A percentile compares a stretch with the other conserved stretches of the same genome.
Evolutionary conservation across 2,797 vertebrate genomes (phyloP).

Genomic region (Podarcis siculus): DNA sequence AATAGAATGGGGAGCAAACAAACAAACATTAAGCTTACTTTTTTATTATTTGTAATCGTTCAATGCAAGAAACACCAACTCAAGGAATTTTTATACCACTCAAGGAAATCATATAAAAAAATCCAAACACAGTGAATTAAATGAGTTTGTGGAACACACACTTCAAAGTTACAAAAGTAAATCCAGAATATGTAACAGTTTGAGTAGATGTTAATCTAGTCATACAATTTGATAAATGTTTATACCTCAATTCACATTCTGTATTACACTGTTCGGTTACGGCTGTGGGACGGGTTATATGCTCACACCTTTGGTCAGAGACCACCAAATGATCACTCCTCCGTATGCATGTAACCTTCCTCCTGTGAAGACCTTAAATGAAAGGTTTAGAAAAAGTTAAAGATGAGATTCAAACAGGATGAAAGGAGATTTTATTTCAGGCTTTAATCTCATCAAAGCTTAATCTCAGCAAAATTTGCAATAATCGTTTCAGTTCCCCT

Average conservation of each 20-base stretch:
- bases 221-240: not conserved
- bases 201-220: not conserved
- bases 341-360: slow-evolving; percentile 85
- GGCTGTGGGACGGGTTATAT: slow-evolving; percentile 76
- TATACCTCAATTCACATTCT: slow-evolving; percentile 94
- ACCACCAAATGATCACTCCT: slow-evolving; percentile 88
- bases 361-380: slow-evolving; percentile 84
- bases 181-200: not conserved
- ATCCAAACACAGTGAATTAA: not conserved
- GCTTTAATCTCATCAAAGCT: not conserved
- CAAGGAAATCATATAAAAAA: not conserved
- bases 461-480: not conserved
- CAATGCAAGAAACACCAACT: not conserved
- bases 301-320: slow-evolving; percentile 91
- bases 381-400: slow-evolving; percentile 78
- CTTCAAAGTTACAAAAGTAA: not conserved
- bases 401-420: slow-evolving; percentile 20
- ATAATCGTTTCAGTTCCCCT: not conserved
- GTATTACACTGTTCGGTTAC: slow-evolving; percentile 87
- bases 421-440: not conserved
- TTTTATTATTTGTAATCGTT: not conserved
- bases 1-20: not conserved
- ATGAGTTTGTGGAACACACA: not conserved
- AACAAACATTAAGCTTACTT: not conserved
- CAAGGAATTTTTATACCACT: not conserved